phyloP scores from a whole-genome alignment of 2,888 invertebrate genomes.

The Amiota mariae region DNA sequence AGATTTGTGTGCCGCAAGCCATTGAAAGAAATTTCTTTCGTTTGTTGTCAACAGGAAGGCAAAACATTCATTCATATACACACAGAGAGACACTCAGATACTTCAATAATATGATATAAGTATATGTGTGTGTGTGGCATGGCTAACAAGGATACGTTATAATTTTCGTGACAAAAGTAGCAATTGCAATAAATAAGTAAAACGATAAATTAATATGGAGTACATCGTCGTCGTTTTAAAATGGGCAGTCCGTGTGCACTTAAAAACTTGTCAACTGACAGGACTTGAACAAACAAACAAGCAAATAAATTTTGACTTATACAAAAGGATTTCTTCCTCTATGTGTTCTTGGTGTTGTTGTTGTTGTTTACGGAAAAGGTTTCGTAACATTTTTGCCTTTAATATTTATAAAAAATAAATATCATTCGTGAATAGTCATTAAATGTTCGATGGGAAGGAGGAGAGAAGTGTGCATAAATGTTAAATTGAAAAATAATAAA shows the following conservation, averaged over 20 bases:
- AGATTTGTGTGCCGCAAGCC: slow-evolving; percentile 66
- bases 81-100: background rate
- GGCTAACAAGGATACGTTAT: slow-evolving; percentile 3
- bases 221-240: slow-evolving; percentile 26
- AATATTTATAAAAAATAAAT: background rate
- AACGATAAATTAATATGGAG: slow-evolving; percentile 56
- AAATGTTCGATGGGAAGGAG: background rate
- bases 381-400: background rate
- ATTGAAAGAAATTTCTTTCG: slow-evolving; percentile 45
- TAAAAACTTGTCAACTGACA: slow-evolving; percentile 37
- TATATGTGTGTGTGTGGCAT: background rate
- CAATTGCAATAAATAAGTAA: slow-evolving; percentile 63
- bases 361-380: background rate
- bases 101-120: no score
- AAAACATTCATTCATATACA: slow-evolving; percentile 9
- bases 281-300: slow-evolving; percentile 53
- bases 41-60: slow-evolving; percentile 24
- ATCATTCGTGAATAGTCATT: no score
- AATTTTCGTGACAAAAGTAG: slow-evolving; percentile 52
- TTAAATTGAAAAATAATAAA: background rate
- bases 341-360: background rate
- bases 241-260: slow-evolving; percentile 18
- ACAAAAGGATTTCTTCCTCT: background rate
- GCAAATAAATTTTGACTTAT: slow-evolving; percentile 55
- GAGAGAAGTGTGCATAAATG: background rate